Base-by-base conservation (phyloP, 2,888 invertebrate species). In the Eretmocerus hayati region DNA sequence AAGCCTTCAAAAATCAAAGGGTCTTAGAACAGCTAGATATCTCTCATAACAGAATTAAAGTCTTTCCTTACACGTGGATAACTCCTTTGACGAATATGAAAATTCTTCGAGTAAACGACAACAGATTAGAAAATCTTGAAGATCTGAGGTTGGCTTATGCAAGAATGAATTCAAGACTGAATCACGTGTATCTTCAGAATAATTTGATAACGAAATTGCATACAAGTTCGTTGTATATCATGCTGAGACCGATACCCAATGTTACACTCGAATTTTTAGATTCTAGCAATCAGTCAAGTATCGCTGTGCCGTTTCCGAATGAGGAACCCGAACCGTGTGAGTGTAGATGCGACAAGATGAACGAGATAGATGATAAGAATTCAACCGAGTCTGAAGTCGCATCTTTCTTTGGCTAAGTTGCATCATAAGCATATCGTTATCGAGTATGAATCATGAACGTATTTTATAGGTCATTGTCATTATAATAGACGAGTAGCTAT, bases 141-240 rank as follows among this genome's bases (percentile, higher is more conserved):
- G 36, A 36, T 36, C 18, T 36, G 5, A 16, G 20, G 13, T 6
- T 36, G 6, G 13, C 4, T 13, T n/a, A 13, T 15, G 53, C 56
- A 5, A 18, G 19, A 15, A 33, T 5, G 11, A 9, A 15, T 11
- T 26, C 48, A 4, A 55, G 56, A 38, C 38, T 64, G 5, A 46
- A 57, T 2, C 32, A 58, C 23, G 56, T 67, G 0, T 54, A 60
- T 26, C 20, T 64, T 43, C 56, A 63, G 15, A 58, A 59, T 4
- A 67, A 66, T 49, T 50, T 20, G 0, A 55, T 66, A 2, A 39
- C 22, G 4, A 35, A 21, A 18, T 26, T 50, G 33, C 18, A 26
- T 15, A 15, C 46, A 5, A 23, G 26, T n/a, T 42, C 45, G 2
- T 5, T 50, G 2, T 23, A 8, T 1, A 20, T 9, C 26, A n/a